Percentiles rank a stretch among this genome's conserved stretches.
Evolutionary conservation across 2,888 invertebrate species (phyloP).

Genomic region (Acanthosepion pharaonis): DNA sequence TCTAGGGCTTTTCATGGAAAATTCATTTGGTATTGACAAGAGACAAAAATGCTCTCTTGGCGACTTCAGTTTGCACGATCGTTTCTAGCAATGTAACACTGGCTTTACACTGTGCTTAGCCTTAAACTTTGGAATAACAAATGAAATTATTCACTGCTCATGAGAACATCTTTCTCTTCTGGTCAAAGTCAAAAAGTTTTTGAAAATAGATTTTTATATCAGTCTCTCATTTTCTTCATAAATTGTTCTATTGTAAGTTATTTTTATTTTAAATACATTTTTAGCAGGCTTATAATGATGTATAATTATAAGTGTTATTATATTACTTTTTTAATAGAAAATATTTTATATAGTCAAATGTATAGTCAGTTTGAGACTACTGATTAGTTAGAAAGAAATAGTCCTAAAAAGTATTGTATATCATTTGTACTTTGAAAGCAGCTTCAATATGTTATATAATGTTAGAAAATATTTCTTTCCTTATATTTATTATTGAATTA

Average conservation of each 20-base stretch:
- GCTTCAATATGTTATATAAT: not conserved
- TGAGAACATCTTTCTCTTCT: not conserved
- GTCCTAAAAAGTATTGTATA: not conserved
- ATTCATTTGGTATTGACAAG: not conserved
- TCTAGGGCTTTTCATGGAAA: slow-evolving; percentile 41
- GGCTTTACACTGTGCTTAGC: not conserved
- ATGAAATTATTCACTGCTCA: not conserved
- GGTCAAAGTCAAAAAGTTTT: not conserved
- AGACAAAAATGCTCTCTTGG: slow-evolving; percentile 22
- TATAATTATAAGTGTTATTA: not conserved
- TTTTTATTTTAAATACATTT: not conserved
- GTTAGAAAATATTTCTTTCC: too few relatives aligned
- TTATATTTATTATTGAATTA: not conserved
- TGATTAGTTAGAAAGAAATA: not conserved
- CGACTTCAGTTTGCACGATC: slow-evolving; percentile 40
- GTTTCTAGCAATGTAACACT: slow-evolving; percentile 34
- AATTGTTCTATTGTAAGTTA: not conserved
- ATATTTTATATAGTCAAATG: not conserved
- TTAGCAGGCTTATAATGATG: not conserved
- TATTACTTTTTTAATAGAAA: not conserved
- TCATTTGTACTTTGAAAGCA: not conserved
- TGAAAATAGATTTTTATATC: not conserved
- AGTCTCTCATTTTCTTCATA: not conserved
- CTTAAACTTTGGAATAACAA: not conserved
- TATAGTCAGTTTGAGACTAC: not conserved